Base-by-base conservation (phyloP, 2,797 vertebrate genomes). In the Microcaecilia unicolor region DNA sequence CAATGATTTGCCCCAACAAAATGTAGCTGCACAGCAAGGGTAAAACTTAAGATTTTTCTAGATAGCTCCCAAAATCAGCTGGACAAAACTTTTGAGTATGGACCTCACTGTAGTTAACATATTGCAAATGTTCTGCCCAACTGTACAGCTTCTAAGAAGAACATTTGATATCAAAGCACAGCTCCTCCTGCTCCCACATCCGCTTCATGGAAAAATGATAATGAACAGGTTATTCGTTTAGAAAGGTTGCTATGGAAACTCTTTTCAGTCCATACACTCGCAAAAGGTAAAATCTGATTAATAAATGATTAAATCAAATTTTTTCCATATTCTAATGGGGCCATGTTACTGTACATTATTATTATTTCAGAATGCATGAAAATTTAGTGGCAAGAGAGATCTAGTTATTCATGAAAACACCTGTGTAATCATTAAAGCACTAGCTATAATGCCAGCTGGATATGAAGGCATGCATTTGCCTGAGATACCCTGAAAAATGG, bases 231-330 rank as follows among this genome's bases (percentile, higher is more conserved):
- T 79, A 64, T 71, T 58, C 71, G 70, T 75, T 80, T 65, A 58
- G 56, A 43, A 61, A 55, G 58, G 79, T 83, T 80, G 72, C 78
- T 60, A 84, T 81, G 78, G 81, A 76, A 80, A 83, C 78, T 77
- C 72, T 77, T 81, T 75, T 64, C 76, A 70, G 72, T 67, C 71
- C 70, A 79, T 80, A 45, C 58, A 72, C 65, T 74, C 76, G 75
- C 67, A 74, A 78, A 48, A 83, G 77, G 74, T 80, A 81, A 78
- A 67, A 84, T 81, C 77, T 81, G 74, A 84, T 83, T 80, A 72
- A 76, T 80, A 79, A 76, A 61, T 68, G 69, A 73, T 68, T 61
- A 62, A 75, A 78, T 66, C 67, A 72, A 65, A 69, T 64, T 64
- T 70, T 64, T 51, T 24, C 47, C 58, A 60, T 61, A 63, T 50